phyloP scores from a whole-genome alignment of 2,888 invertebrate genomes.

The Arge pagana region DNA sequence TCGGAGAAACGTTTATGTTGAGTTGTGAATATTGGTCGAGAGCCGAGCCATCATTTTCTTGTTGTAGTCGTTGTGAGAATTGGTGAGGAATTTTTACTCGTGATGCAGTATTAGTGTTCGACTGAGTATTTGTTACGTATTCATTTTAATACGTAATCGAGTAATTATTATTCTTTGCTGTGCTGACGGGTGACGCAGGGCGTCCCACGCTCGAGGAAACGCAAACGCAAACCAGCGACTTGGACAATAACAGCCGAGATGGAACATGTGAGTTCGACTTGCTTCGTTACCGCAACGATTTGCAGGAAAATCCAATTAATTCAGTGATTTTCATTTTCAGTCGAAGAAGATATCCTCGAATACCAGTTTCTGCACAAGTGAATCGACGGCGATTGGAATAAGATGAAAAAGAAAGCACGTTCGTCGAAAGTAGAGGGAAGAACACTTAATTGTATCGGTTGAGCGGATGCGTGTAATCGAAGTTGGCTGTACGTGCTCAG shows the following conservation, averaged over 20 bases:
- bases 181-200: slow-evolving; percentile 46
- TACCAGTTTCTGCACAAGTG: slow-evolving; percentile 61
- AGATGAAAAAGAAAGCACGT: background rate
- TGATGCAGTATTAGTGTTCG: too few species aligned
- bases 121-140: too few species aligned
- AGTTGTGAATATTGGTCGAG: too few species aligned
- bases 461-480: background rate
- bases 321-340: slow-evolving; percentile 52
- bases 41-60: too few species aligned
- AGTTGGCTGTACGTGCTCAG: slow-evolving; percentile 39
- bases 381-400: slow-evolving; percentile 33
- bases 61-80: too few species aligned
- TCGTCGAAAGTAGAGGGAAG: background rate
- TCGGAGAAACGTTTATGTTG: too few species aligned
- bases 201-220: slow-evolving; percentile 50
- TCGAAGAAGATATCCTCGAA: slow-evolving; percentile 60
- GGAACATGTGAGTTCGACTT: slow-evolving; percentile 47
- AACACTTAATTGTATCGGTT: slow-evolving; percentile 2
- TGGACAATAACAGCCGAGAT: slow-evolving; percentile 48
- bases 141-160: slow-evolving; percentile 39
- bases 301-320: too few species aligned
- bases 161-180: slow-evolving; percentile 50
- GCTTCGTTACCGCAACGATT: too few species aligned
- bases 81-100: too few species aligned
- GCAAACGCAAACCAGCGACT: slow-evolving; percentile 49